phyloP scores from a whole-genome alignment of 2,888 invertebrate species.

The Danaus chrysippus region DNA sequence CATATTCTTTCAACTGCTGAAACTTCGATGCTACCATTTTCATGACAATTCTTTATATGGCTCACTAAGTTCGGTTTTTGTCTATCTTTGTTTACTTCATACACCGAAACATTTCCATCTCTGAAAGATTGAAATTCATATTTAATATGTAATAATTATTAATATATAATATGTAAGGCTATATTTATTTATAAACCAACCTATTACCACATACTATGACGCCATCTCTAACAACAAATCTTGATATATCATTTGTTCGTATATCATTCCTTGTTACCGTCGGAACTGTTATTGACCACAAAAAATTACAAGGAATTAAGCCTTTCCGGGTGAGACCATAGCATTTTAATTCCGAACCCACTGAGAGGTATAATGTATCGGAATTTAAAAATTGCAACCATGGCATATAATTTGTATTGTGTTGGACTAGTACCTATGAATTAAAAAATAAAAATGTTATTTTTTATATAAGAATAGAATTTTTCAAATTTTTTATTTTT shows the following conservation, averaged over 20 bases:
- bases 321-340: conserved; percentile 47
- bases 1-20: conserved; percentile 56
- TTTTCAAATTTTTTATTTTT: conserved; percentile 10
- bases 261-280: conserved; percentile 53
- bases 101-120: conserved; percentile 61
- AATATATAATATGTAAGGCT: background rate
- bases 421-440: conserved; percentile 54
- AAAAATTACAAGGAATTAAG: conserved; percentile 40
- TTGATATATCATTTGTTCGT: conserved; percentile 68
- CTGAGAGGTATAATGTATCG: conserved; percentile 48
- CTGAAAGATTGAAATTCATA: conserved; percentile 44
- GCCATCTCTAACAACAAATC: conserved; percentile 58
- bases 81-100: conserved; percentile 38
- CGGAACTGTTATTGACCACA: conserved; percentile 59
- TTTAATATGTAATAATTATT: conserved; percentile 4
- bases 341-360: conserved; percentile 56
- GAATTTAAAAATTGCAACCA: conserved; percentile 56
- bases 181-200: conserved; percentile 37
- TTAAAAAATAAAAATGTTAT: background rate
- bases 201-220: conserved; percentile 66
- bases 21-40: conserved; percentile 57
- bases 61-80: conserved; percentile 45
- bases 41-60: conserved; percentile 56
- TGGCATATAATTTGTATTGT: conserved; percentile 63
- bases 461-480: conserved; percentile 2